Base-by-base conservation (phyloP, 2,797 vertebrate genomes). In the Myotis myotis region DNA sequence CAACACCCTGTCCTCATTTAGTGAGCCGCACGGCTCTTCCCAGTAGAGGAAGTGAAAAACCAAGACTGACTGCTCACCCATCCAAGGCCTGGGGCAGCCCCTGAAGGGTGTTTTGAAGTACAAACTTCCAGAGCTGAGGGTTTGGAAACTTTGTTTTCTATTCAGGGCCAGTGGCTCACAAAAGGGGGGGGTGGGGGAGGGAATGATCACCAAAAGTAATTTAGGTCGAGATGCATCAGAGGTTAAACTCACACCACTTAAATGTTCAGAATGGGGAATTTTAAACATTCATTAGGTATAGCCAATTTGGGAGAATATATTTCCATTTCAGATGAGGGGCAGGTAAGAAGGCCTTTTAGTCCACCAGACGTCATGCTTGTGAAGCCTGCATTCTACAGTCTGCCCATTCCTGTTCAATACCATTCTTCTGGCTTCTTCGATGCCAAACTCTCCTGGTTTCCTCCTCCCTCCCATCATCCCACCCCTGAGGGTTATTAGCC, bases 51-150 rank as follows among this genome's bases (percentile, higher is more conserved):
- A 86, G 64, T 64, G 74, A 94, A 75, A 66, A 78, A 13, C 13
- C 38, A 5, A 36, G 10, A 38, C 62, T 4, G 17, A 41, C n/a
- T 11, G 72, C 74, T 85, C 71, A 66, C 71, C 72, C 60, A 12
- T 12, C 5, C 75, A 5, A 10, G 57, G 16, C 7, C 1, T 8
- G 12, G 0, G 25, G 62, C 38, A 36, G 79, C 80, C 1, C 5
- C 87, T 47, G 51, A 74, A 92, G 66, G 51, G 53, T 60, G 60
- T 87, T 93, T 86, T 85, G 72, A 96, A 96, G 95, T 75, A 88
- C 92, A 95, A 95, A 88, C 83, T 84, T 91, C 79, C 25, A 44
- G 64, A 80, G 70, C 66, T 23, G 30, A 89, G 44, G 47, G 82
- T 68, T 12, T 55, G 44, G 91, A 86, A 95, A 85, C 70, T 38